Percentiles rank a stretch among this genome's conserved stretches.
Evolutionary conservation across 1,140 invertebrate species (phyloP).

Genomic region (Drosophila pallidifrons): DNA sequence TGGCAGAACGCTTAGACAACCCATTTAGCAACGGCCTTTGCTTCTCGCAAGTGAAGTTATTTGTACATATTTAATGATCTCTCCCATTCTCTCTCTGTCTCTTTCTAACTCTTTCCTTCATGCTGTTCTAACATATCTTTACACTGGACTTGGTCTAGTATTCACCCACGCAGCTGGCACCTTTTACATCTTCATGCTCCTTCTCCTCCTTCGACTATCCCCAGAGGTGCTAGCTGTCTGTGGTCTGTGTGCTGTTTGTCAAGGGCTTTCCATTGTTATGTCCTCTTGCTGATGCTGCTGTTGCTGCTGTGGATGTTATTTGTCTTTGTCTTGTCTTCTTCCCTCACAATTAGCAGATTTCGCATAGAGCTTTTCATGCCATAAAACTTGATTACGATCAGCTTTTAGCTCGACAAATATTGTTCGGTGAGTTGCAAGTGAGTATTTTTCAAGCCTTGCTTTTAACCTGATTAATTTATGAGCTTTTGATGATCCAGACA

Average conservation of each 20-base stretch:
- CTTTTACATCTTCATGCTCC: neutral
- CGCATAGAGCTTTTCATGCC: neutral
- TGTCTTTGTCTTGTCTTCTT: neutral
- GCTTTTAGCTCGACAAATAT: neutral
- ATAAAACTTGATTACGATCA: slow-evolving; percentile 11
- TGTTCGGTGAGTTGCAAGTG: too few relatives aligned
- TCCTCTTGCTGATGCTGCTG: slow-evolving; percentile 18
- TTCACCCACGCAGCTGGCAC: neutral
- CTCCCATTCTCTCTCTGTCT: neutral
- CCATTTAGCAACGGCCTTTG: slow-evolving; percentile 32
- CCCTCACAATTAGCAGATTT: slow-evolving; percentile 18
- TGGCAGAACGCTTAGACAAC: slow-evolving; percentile 39
- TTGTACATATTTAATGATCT: slow-evolving; percentile 63
- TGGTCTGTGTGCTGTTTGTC: slow-evolving; percentile 24
- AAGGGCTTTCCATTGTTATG: slow-evolving; percentile 39
- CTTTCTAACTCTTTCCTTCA: neutral
- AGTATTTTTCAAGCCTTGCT: too few relatives aligned
- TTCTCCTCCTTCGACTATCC: neutral
- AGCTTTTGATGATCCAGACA: too few relatives aligned
- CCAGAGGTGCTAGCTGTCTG: slow-evolving; percentile 11
- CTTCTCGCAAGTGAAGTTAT: slow-evolving; percentile 39
- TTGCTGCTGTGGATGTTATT: neutral
- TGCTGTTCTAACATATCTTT: too few relatives aligned
- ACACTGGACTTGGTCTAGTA: neutral
- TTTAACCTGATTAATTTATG: too few relatives aligned